A percentile compares a stretch with the other conserved stretches of the same genome.
These are phyloP conservation scores for Brachyhypopomus gauderio DNA, from an alignment of 2,113 vertebrate species.

Conservation along the genomic window DNA sequence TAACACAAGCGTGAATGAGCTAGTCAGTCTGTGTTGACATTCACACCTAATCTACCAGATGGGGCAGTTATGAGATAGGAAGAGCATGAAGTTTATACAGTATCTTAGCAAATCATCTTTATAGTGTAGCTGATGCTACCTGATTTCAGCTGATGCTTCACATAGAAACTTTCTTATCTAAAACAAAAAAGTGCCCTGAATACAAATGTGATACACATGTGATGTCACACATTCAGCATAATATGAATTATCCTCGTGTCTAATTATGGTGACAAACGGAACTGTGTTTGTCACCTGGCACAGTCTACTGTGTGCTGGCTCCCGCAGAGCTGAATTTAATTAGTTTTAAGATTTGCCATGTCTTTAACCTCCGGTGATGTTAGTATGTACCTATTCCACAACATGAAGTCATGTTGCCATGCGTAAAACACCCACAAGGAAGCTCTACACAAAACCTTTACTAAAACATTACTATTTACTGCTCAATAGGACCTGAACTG, in stretches of 20 bases:
- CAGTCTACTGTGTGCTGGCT: neutral
- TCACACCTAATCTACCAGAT: constrained; percentile 57
- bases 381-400: neutral
- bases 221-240: neutral
- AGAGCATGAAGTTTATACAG: constrained; percentile 14
- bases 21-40: constrained; percentile 64
- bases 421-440: constrained; percentile 30
- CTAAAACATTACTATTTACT: constrained; percentile 26
- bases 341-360: neutral
- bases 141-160: neutral
- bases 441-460: neutral
- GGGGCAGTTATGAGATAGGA: constrained; percentile 11
- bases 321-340: neutral
- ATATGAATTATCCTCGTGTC: neutral
- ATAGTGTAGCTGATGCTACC: neutral
- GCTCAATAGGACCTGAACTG: constrained; percentile 32
- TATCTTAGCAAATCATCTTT: neutral
- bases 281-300: neutral
- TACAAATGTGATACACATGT: too few species aligned
- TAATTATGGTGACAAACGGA: neutral
- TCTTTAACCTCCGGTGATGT: constrained; percentile 3
- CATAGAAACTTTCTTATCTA: neutral
- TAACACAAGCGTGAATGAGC: constrained; percentile 62
- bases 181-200: too few species aligned
- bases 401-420: neutral